Conservation (phyloP, 2,888 invertebrate species). For the Cephus rjabovi region DNA sequence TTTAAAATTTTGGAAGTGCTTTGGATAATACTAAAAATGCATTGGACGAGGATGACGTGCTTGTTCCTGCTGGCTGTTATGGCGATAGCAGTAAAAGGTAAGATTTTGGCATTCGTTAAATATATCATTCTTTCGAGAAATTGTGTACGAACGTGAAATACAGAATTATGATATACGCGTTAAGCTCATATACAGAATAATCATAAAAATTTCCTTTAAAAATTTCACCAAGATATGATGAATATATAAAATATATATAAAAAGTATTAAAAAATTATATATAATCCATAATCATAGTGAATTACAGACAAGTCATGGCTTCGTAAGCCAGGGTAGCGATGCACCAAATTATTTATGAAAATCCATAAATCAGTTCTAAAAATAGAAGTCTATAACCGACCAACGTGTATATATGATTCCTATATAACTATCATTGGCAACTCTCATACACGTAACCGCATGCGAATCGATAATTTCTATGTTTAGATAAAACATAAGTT, state of each 20-base stretch:
- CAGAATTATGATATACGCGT: not conserved
- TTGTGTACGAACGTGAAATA: not conserved
- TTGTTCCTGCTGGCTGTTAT: slow-evolving; percentile 30
- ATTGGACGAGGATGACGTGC: slow-evolving; percentile 29
- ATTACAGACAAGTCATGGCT: not conserved
- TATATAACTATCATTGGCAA: not conserved
- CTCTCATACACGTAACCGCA: not conserved
- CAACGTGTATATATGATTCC: not conserved
- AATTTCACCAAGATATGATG: not conserved
- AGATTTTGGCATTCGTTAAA: not conserved
- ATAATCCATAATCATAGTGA: not conserved
- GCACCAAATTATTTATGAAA: slow-evolving; percentile 51
- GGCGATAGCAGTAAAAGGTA: slow-evolving; percentile 25
- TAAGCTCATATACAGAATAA: not conserved
- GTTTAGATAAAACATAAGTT: not conserved
- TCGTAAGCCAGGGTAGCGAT: slow-evolving; percentile 6
- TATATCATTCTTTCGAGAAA: not conserved
- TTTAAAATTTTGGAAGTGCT: slow-evolving; percentile 17
- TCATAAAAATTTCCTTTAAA: not conserved
- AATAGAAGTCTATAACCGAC: not conserved
- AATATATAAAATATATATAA: not conserved
- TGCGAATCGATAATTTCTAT: not conserved
- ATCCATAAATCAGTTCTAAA: slow-evolving; percentile 37
- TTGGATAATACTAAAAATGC: slow-evolving; percentile 45
- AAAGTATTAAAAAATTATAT: not conserved